Percentiles rank a stretch among this genome's conserved stretches.
Conservation (phyloP, 2,113 vertebrate species). For the Xenopus laevis region DNA sequence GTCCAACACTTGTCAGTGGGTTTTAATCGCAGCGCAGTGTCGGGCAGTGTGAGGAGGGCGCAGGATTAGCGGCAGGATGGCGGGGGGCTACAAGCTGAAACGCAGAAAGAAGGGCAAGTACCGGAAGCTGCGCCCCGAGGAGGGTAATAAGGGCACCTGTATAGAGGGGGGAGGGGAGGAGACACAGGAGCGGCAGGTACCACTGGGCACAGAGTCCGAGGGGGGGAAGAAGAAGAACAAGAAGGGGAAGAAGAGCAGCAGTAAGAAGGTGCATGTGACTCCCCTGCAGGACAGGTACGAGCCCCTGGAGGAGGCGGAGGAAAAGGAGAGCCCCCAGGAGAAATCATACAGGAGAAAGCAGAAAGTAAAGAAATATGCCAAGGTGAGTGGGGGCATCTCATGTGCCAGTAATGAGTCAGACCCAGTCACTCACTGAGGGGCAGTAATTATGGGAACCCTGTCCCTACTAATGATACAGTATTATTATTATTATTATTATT, state of each 20-base stretch:
- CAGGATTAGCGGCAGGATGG: constrained; percentile 43
- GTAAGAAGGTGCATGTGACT: constrained; percentile 54
- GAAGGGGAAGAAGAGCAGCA: constrained; percentile 9
- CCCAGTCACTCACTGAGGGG: too few species aligned
- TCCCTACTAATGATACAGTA: too few species aligned
- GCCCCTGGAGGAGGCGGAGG: constrained; percentile 50
- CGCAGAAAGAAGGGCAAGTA: constrained; percentile 29
- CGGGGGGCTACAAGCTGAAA: constrained; percentile 1
- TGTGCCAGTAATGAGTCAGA: background rate
- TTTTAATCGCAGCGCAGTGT: constrained; percentile 16
- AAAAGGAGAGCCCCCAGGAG: constrained; percentile 27
- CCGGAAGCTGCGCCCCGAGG: background rate
- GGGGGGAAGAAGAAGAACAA: constrained; percentile 1
- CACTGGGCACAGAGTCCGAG: background rate
- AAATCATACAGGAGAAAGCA: constrained; percentile 52
- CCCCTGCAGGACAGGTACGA: constrained; percentile 60
- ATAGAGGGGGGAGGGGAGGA: constrained; percentile 30
- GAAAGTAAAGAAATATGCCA: constrained; percentile 63
- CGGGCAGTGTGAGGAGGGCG: constrained; percentile 6
- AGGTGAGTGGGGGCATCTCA: constrained; percentile 54
- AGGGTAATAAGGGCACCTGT: constrained; percentile 40
- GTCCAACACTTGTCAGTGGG: constrained; percentile 3
- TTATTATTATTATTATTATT: too few species aligned
- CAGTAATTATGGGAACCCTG: too few species aligned
- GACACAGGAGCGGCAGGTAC: constrained; percentile 9